phyloP scores from a whole-genome alignment of 2,797 vertebrate genomes.

The Bovichtus variegatus region DNA sequence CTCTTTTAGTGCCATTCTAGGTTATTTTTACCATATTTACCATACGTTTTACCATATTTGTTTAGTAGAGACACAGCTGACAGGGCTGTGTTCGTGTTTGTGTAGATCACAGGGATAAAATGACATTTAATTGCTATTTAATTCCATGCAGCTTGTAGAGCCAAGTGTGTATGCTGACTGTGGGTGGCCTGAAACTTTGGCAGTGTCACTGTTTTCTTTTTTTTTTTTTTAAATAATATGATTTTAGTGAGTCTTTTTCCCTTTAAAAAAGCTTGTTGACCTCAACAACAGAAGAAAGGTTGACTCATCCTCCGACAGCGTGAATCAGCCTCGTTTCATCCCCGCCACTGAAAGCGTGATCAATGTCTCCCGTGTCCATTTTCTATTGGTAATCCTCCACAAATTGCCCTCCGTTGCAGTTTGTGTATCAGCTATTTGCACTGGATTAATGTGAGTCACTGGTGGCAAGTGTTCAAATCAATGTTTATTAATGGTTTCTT shows the following conservation, averaged over 20 bases:
- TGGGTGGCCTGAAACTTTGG: slow-evolving; percentile 14
- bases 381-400: slow-evolving; percentile 64
- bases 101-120: not conserved
- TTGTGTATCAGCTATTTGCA: slow-evolving; percentile 92
- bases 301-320: slow-evolving; percentile 27
- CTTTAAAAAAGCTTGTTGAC: slow-evolving; percentile 29
- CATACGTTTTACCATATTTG: not conserved
- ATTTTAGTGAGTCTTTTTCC: not conserved
- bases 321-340: slow-evolving; percentile 38
- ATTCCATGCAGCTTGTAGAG: not conserved
- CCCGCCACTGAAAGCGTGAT: slow-evolving; percentile 42
- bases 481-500: slow-evolving; percentile 94
- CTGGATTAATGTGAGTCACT: slow-evolving; percentile 94
- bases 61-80: not conserved
- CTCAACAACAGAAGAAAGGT: not conserved
- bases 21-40: not conserved
- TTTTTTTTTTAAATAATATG: slow-evolving; percentile 14
- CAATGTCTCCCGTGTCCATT: slow-evolving; percentile 51
- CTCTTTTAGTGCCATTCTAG: no score
- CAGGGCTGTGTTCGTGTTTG: not conserved
- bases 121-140: not conserved
- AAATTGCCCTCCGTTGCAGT: slow-evolving; percentile 73
- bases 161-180: not conserved
- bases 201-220: not conserved
- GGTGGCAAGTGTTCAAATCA: slow-evolving; percentile 90